Base-by-base conservation (phyloP, 2,888 invertebrate species). In the Pelosia muscerda region DNA sequence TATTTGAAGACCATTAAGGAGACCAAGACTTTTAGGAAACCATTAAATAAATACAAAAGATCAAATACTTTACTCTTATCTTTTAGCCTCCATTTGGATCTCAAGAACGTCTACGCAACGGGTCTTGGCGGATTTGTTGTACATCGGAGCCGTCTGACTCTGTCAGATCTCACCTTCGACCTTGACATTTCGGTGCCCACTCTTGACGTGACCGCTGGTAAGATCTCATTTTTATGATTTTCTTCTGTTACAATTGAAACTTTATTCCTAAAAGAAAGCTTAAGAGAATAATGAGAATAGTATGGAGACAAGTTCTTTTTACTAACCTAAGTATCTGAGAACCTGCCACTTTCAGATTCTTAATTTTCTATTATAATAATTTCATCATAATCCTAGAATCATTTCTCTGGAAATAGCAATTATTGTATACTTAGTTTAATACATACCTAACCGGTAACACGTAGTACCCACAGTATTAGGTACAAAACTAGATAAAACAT, bases 111-210 rank as follows among this genome's bases (percentile, higher is more conserved):
- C 26, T 26, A 23, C 42, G 22, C 42, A 28, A 55, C 61, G n/a
- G 66, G 66, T 15, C 1, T 61, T 1, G 61, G 66, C 23, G 55
- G 34, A 19, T 66, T 66, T 56, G 10, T 60, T 22, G 31, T 63
- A 19, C 22, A 63, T 23, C 34, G 8, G 19, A 55, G 34, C 15
- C 55, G 25, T 6, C 15, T 63, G 10, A 38, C 15, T 25, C 25
- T 63, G 6, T 23, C 55, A 25, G 55, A 63, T n/a, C 63, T 55
- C 38, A 34, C 25, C 55, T 55, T 38, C 13, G 63, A 63, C n/a
- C 15, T 63, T 25, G 55, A 63, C 25, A n/a, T 56, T n/a, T 38
- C 55, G 8, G 25, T 63, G 8, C 63, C 63, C 38, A 55, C 63
- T n/a, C 38, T 63, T 25, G n/a, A 56, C 2, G 2, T 63, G n/a